phyloP scores from a whole-genome alignment of 2,888 invertebrate genomes.

The Psococerastis gibbosa region DNA sequence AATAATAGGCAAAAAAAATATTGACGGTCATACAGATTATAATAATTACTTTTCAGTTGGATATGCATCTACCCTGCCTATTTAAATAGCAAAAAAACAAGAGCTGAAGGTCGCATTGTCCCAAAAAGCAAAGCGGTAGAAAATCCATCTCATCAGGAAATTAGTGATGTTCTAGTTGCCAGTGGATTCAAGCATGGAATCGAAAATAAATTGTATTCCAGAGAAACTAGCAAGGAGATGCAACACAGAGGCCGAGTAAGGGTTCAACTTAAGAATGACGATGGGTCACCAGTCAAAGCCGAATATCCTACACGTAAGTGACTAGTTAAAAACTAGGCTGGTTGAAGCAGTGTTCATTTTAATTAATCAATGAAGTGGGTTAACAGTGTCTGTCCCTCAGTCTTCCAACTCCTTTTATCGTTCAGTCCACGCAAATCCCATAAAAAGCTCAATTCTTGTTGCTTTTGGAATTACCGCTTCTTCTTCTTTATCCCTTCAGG shows the following conservation, averaged over 20 bases:
- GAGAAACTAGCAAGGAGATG: constrained; percentile 81
- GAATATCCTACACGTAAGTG: constrained; percentile 44
- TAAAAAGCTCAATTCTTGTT: too few relatives aligned
- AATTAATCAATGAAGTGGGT: too few relatives aligned
- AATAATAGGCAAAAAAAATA: constrained; percentile 1
- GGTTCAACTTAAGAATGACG: constrained; percentile 81
- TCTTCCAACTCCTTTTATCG: too few relatives aligned
- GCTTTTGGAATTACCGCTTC: too few relatives aligned
- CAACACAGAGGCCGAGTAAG: constrained; percentile 72
- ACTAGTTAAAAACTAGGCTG: too few relatives aligned
- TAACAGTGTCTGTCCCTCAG: too few relatives aligned
- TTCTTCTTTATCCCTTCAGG: too few relatives aligned
- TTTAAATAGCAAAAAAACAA: constrained; percentile 79
- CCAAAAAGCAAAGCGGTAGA: constrained; percentile 75
- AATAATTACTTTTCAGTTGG: constrained; percentile 55
- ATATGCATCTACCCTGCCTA: constrained; percentile 94
- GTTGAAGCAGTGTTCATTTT: too few relatives aligned
- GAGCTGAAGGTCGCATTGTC: constrained; percentile 74
- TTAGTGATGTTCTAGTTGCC: constrained; percentile 73
- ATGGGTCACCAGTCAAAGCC: constrained; percentile 53
- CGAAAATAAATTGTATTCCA: constrained; percentile 80
- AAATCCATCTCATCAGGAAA: constrained; percentile 89
- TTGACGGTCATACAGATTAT: too few relatives aligned
- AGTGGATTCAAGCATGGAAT: constrained; percentile 67
- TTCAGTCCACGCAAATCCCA: too few relatives aligned